These are phyloP conservation scores for Rhyacichthys aspro DNA, from an alignment of 2,797 vertebrate species.

Conservation along the genomic window DNA sequence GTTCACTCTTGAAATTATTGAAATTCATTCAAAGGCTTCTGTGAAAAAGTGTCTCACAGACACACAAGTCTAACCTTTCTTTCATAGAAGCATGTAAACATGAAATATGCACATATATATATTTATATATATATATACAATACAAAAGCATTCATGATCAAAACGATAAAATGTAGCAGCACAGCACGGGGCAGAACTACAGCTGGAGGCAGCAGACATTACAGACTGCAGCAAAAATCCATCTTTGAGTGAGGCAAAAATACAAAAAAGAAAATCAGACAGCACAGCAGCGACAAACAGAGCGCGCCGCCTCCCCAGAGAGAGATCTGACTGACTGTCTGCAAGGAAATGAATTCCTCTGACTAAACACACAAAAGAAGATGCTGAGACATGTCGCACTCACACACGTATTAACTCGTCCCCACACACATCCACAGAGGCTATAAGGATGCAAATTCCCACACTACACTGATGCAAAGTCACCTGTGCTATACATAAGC, in stretches of 20 bases:
- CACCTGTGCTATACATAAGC: constrained; percentile 9
- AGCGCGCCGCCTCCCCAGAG: constrained; percentile 45
- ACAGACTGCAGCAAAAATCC: constrained; percentile 50
- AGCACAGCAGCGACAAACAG: constrained; percentile 36
- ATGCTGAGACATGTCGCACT: constrained; percentile 2
- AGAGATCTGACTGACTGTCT: constrained; percentile 43
- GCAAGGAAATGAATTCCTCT: constrained; percentile 46
- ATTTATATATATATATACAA: constrained; percentile 28
- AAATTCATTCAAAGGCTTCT: constrained; percentile 8
- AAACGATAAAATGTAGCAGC: constrained; percentile 31
- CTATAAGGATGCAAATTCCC: not conserved
- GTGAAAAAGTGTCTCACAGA: constrained; percentile 5
- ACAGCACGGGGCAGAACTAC: constrained; percentile 43
- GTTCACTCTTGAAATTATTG: constrained; percentile 25
- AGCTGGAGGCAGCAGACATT: constrained; percentile 48
- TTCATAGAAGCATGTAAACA: constrained; percentile 34
- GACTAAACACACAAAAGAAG: constrained; percentile 28
- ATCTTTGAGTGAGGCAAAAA: constrained; percentile 42
- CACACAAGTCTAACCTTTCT: constrained; percentile 6
- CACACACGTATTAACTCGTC: not conserved
- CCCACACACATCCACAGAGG: not conserved
- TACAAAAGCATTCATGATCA: constrained; percentile 13
- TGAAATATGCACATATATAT: constrained; percentile 32
- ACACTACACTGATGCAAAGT: constrained; percentile 11
- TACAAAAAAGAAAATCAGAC: constrained; percentile 48